phyloP scores from a whole-genome alignment of 2,888 invertebrate species.

The Acrocera orbiculus region DNA sequence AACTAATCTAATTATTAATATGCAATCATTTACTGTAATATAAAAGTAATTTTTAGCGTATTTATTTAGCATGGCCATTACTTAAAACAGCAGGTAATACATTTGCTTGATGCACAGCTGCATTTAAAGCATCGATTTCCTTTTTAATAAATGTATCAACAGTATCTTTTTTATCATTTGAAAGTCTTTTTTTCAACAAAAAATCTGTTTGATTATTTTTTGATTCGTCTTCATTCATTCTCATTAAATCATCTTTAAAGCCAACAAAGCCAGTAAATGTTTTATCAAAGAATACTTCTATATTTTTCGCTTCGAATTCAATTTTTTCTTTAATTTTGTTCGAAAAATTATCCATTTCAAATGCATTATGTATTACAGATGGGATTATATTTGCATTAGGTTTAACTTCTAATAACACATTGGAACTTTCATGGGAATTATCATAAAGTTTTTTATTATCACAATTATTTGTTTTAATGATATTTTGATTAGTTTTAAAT shows the following conservation, averaged over 20 bases:
- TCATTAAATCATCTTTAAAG: slow-evolving; percentile 31
- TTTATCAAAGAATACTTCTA: slow-evolving; percentile 33
- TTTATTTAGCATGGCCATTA: slow-evolving; percentile 31
- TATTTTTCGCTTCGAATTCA: slow-evolving; percentile 30
- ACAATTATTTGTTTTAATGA: too few relatives aligned
- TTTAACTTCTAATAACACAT: slow-evolving; percentile 1
- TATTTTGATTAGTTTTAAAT: slow-evolving; percentile 1
- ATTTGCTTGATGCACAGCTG: slow-evolving; percentile 30
- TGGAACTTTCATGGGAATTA: slow-evolving; percentile 1
- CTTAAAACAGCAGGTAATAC: slow-evolving; percentile 30
- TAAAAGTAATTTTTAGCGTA: too few relatives aligned
- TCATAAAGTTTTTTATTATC: slow-evolving; percentile 3
- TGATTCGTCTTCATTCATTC: slow-evolving; percentile 18
- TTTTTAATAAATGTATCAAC: slow-evolving; percentile 26
- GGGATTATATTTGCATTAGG: slow-evolving; percentile 24
- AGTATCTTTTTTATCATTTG: slow-evolving; percentile 9
- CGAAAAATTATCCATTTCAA: slow-evolving; percentile 30
- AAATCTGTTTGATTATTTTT: slow-evolving; percentile 2
- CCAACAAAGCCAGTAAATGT: slow-evolving; percentile 32
- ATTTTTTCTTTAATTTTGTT: slow-evolving; percentile 29
- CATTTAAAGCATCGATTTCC: slow-evolving; percentile 31
- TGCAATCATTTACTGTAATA: too few relatives aligned
- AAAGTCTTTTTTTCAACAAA: slow-evolving; percentile 13
- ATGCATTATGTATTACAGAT: slow-evolving; percentile 27
- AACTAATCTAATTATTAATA: too few relatives aligned